These are phyloP conservation scores for Neotoxoptera formosana DNA, from an alignment of 1,140 invertebrate genomes.

Conservation along the genomic window DNA sequence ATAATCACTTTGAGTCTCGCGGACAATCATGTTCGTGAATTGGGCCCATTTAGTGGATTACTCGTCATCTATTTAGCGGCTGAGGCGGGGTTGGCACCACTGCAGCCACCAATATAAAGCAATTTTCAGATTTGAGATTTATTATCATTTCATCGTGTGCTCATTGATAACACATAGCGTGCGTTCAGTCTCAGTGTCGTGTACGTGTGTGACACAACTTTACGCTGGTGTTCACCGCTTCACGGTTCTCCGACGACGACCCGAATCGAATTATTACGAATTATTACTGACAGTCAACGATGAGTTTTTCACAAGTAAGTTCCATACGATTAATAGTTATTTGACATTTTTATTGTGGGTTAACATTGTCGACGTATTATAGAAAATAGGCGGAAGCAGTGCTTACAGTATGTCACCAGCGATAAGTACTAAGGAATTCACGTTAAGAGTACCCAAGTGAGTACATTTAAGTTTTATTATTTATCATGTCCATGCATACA, in stretches of 20 bases:
- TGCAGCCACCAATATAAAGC: not conserved
- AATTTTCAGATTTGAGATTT: not conserved
- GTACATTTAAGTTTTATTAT: not conserved
- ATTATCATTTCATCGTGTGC: not conserved
- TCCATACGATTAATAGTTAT: not conserved
- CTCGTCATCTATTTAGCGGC: not conserved
- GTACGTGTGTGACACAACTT: not conserved
- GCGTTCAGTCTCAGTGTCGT: not conserved
- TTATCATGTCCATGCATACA: not conserved
- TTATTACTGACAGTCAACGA: not conserved
- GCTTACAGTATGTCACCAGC: not conserved
- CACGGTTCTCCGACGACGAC: not conserved
- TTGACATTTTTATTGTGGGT: not conserved
- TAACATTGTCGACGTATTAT: not conserved
- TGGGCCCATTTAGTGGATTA: not conserved
- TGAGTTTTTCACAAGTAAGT: slow-evolving; percentile 33
- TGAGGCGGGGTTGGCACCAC: not conserved
- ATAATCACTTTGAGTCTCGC: not conserved
- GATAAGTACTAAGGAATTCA: slow-evolving; percentile 8
- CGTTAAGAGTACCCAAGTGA: slow-evolving; percentile 24
- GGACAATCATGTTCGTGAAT: no score
- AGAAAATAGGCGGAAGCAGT: not conserved
- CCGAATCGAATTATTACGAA: not conserved
- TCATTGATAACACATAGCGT: not conserved
- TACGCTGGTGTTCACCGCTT: not conserved